Evolutionary conservation across 2,888 invertebrate genomes (phyloP).

Genomic region (Idaea biselata): DNA sequence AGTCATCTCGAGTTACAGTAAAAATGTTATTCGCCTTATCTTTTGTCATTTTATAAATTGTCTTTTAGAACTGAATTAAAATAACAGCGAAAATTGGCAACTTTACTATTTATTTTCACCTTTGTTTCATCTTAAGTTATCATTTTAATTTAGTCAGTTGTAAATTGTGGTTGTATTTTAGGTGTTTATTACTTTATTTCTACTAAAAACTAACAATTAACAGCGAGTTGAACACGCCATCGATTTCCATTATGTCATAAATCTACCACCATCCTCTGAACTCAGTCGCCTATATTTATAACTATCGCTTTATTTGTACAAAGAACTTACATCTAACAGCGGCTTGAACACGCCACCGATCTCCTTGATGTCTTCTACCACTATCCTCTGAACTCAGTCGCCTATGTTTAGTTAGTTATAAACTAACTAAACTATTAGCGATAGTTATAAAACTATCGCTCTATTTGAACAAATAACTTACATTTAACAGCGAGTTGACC

Average conservation of each 20-base stretch:
- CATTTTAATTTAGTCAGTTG: no score
- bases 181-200: no score
- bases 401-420: slow-evolving; percentile 85
- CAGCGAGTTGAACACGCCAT: slow-evolving; percentile 88
- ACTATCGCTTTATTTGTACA: no score
- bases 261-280: slow-evolving; percentile 89
- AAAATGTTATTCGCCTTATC: no score
- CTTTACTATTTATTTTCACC: no score
- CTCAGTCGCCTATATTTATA: slow-evolving; percentile 91
- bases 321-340: slow-evolving; percentile 82
- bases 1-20: no score
- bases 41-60: no score
- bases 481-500: slow-evolving; percentile 85
- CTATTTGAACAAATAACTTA: slow-evolving; percentile 38
- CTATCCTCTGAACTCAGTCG: slow-evolving; percentile 90
- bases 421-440: no score
- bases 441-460: slow-evolving; percentile 82
- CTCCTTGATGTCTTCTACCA: slow-evolving; percentile 86
- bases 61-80: no score
- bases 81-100: no score
- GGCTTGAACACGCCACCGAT: slow-evolving; percentile 89
- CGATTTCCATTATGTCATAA: slow-evolving; percentile 87
- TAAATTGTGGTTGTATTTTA: no score
- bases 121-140: no score
- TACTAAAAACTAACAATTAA: slow-evolving; percentile 85